Percentiles rank a stretch among this genome's conserved stretches.
phyloP scores from a whole-genome alignment of 2,113 vertebrate genomes.

The Entelurus aequoreus region DNA sequence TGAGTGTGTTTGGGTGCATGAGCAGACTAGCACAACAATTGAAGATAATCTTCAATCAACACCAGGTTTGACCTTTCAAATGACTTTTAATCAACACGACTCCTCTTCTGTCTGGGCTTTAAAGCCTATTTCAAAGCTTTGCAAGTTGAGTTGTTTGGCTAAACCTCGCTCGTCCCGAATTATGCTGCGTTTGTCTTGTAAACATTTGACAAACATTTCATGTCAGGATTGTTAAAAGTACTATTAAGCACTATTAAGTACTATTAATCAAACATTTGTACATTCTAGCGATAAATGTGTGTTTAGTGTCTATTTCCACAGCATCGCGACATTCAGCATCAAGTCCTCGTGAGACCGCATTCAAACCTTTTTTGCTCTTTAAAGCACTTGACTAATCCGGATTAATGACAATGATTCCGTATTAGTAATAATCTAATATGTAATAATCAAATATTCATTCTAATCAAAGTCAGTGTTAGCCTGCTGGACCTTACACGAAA shows the following conservation, averaged over 20 bases:
- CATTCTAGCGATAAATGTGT: neutral
- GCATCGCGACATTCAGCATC: neutral
- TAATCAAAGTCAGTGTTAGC: too few species aligned
- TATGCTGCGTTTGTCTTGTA: neutral
- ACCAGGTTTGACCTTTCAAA: conserved; percentile 27
- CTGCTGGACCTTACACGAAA: too few species aligned
- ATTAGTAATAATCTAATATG: too few species aligned
- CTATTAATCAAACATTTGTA: neutral
- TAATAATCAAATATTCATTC: too few species aligned
- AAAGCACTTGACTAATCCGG: neutral
- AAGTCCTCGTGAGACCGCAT: neutral
- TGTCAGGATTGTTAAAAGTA: too few species aligned
- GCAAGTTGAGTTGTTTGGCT: neutral
- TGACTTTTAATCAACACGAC: neutral
- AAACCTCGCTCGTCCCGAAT: neutral
- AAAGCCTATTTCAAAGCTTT: neutral
- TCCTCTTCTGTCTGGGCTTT: neutral
- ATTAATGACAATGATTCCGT: too few species aligned
- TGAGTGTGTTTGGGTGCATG: conserved; percentile 36
- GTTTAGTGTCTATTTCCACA: neutral
- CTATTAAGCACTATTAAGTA: too few species aligned
- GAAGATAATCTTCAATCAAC: fast-evolving
- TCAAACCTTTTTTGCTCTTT: neutral
- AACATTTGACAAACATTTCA: neutral
- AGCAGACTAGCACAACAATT: neutral